Base-by-base conservation (phyloP, 2,113 vertebrate species). In the Dolichotis patagonum region DNA sequence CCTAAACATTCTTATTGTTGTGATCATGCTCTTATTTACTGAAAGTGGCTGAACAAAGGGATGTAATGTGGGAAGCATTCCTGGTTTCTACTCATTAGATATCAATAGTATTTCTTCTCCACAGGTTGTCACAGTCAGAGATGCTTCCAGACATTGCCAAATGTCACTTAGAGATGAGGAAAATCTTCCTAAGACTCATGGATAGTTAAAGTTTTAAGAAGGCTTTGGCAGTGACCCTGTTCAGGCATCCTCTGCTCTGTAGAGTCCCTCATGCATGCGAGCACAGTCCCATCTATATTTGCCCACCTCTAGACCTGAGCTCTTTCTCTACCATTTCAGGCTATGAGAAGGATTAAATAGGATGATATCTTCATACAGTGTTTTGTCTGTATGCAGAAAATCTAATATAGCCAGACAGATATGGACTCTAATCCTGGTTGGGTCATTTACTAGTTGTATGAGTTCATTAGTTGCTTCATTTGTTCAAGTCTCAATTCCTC, bases 401-500 rank as follows among this genome's bases (percentile, higher is more conserved):
- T 69, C 26, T 14, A 38, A 8, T 24, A 1, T 30, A 63, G n/a
- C 41, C 35, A n/a, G 35, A 62, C 3, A 46, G 81, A 56, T 14
- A 22, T 26, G 26, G 67, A 10, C 19, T 95, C 67, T 46, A 0
- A 65, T n/a, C 11, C 38, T 54, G 24, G 26, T 63, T 78, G 22
- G 1, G 4, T 80, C 58, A 22, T 52, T 85, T 54, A 10, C n/a
- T 56, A 26, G 14, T 19, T 52, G 5, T 54, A 22, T 35, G 41
- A 56, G 14, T 81, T 41, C n/a, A 43, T 67, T 24, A 73, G 5
- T 41, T 20, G 52, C 52, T 75, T 49, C 5, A 2, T 71, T 41
- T n/a, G 26, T 49, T 19, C 26, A 38, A 38, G 75, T 46, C 75
- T 98, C n/a, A 5, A 0, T 85, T 88, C 97, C 32, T 46, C 54